Conservation (phyloP, 1,140 invertebrate genomes). For the Ruditapes philippinarum region DNA sequence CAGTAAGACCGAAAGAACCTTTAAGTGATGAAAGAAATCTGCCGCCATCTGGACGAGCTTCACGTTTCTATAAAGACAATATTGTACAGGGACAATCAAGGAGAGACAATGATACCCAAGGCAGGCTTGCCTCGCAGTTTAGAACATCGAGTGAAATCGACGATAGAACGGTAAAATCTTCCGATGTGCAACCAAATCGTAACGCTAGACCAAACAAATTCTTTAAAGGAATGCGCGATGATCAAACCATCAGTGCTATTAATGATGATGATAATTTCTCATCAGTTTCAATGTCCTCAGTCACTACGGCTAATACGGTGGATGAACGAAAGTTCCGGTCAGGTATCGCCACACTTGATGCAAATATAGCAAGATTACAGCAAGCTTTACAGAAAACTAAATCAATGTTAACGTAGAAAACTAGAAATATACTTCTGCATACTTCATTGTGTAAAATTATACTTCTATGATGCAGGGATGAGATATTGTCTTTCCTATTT, state of each 20-base stretch:
- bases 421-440: too few species aligned
- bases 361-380: conserved; percentile 79
- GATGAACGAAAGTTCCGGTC: conserved; percentile 78
- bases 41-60: neutral
- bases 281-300: conserved; percentile 66
- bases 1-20: conserved; percentile 34
- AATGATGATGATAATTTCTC: conserved; percentile 75
- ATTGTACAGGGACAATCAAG: neutral
- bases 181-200: conserved; percentile 30
- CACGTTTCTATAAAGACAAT: neutral
- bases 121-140: neutral
- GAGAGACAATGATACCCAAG: neutral
- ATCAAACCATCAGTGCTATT: conserved; percentile 78
- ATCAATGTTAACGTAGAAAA: conserved; percentile 72
- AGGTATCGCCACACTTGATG: conserved; percentile 80
- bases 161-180: conserved; percentile 46
- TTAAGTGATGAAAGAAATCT: neutral
- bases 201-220: conserved; percentile 56
- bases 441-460: too few species aligned
- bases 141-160: conserved; percentile 42
- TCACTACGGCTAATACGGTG: conserved; percentile 66
- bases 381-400: conserved; percentile 78
- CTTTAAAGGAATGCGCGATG: conserved; percentile 69
- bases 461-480: too few species aligned
- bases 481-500: too few species aligned